phyloP scores from a whole-genome alignment of 2,113 vertebrate genomes.

The Sturnus vulgaris region DNA sequence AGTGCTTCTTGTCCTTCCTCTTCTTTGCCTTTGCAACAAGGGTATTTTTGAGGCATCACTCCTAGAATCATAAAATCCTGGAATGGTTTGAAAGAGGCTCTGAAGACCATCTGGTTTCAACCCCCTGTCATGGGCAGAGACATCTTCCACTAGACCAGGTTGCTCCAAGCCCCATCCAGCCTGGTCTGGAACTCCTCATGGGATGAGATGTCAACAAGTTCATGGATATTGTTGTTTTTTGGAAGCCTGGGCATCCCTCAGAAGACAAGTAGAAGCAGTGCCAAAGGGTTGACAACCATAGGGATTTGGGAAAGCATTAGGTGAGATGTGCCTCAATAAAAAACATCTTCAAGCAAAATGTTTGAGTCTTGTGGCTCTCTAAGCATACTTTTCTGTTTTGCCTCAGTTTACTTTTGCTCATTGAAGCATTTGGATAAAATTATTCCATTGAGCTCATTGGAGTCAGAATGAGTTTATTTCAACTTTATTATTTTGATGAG shows the following conservation, averaged over 20 bases:
- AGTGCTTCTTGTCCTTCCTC: background rate
- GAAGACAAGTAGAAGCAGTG: background rate
- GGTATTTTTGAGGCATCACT: background rate
- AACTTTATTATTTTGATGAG: background rate
- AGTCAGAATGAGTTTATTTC: slow-evolving; percentile 8
- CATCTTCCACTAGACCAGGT: background rate
- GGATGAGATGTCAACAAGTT: background rate
- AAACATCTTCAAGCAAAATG: background rate
- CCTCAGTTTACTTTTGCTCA: slow-evolving; percentile 35
- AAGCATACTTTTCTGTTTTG: background rate
- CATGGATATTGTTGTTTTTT: background rate
- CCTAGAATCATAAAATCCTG: background rate
- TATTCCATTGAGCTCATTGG: background rate
- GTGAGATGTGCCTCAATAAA: background rate
- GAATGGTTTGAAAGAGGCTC: background rate
- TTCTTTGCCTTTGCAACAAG: background rate
- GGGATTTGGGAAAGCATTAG: background rate
- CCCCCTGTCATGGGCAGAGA: background rate
- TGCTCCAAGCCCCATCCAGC: background rate
- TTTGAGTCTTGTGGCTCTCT: background rate
- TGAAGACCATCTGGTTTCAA: background rate
- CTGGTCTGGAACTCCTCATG: background rate
- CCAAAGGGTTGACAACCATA: background rate
- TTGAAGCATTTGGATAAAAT: slow-evolving; percentile 10
- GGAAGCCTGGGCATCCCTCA: background rate